Evolutionary conservation across 2,888 invertebrate species (phyloP).

Genomic region (Cinara cedri): DNA sequence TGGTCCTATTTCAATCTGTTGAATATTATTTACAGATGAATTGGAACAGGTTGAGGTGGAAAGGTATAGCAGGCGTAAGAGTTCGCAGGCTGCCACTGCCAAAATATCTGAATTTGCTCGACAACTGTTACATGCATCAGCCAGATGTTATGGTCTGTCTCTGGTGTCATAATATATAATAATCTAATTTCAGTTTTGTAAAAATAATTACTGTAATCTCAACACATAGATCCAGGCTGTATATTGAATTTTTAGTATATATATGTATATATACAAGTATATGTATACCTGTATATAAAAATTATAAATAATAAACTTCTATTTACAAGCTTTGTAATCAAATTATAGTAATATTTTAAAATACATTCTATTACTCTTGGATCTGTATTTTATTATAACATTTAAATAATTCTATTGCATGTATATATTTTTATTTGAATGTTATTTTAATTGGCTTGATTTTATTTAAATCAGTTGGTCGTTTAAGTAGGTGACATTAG

Average conservation of each 20-base stretch:
- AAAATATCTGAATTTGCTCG: slow-evolving; percentile 63
- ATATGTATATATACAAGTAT: background rate
- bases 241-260: background rate
- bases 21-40: slow-evolving; percentile 58
- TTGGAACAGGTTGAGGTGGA: slow-evolving; percentile 59
- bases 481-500: slow-evolving; percentile 10
- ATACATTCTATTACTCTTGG: slow-evolving; percentile 6
- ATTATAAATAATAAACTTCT: background rate
- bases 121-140: slow-evolving; percentile 60
- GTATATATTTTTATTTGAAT: slow-evolving; percentile 21
- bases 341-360: background rate
- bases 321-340: background rate
- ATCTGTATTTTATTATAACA: slow-evolving; percentile 36
- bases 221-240: slow-evolving; percentile 42
- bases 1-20: slow-evolving; percentile 47
- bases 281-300: background rate
- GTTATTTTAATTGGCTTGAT: slow-evolving; percentile 14
- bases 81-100: slow-evolving; percentile 62
- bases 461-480: slow-evolving; percentile 9
- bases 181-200: slow-evolving; percentile 13
- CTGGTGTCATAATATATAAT: slow-evolving; percentile 35
- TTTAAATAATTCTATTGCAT: slow-evolving; percentile 36
- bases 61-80: slow-evolving; percentile 61
- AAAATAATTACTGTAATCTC: slow-evolving; percentile 20
- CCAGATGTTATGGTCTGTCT: slow-evolving; percentile 56